Evolutionary conservation across 2,888 invertebrate genomes (phyloP).

Genomic region (Buathra laborator): DNA sequence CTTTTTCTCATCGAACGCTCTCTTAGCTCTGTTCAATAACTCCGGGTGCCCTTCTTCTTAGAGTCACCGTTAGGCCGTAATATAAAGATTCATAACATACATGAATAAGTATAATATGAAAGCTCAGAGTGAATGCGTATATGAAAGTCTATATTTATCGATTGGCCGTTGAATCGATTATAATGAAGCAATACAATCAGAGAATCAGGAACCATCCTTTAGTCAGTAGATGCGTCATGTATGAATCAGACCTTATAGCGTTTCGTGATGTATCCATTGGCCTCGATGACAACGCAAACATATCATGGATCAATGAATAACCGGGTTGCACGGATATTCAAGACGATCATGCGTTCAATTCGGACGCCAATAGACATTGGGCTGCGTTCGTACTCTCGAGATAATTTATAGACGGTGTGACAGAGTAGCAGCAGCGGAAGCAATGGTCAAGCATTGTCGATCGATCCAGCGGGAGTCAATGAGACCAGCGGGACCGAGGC

Average conservation of each 20-base stretch:
- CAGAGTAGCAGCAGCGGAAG: slow-evolving; percentile 12
- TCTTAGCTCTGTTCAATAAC: slow-evolving; percentile 42
- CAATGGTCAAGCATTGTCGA: slow-evolving; percentile 48
- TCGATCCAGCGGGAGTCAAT: slow-evolving; percentile 55
- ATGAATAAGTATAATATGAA: not conserved
- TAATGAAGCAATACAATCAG: not conserved
- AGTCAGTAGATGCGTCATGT: not conserved
- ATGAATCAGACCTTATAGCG: not conserved
- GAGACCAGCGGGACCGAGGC: slow-evolving; percentile 44
- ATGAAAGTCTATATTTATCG: not conserved
- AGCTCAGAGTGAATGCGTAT: not conserved
- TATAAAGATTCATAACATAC: not conserved
- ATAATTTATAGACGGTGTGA: slow-evolving; percentile 55
- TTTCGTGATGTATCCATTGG: not conserved
- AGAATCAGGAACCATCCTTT: not conserved
- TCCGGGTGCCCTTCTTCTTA: slow-evolving; percentile 15
- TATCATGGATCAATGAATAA: slow-evolving; percentile 29
- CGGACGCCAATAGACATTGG: not conserved
- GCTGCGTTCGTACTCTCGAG: slow-evolving; percentile 21
- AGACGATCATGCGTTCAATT: slow-evolving; percentile 37
- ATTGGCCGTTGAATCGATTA: not conserved
- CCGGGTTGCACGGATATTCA: slow-evolving; percentile 24
- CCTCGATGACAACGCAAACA: not conserved
- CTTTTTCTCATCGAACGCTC: slow-evolving; percentile 15
- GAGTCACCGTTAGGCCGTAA: not conserved